phyloP scores from a whole-genome alignment of 2,113 vertebrate genomes.

The Neotragus pygmaeus region DNA sequence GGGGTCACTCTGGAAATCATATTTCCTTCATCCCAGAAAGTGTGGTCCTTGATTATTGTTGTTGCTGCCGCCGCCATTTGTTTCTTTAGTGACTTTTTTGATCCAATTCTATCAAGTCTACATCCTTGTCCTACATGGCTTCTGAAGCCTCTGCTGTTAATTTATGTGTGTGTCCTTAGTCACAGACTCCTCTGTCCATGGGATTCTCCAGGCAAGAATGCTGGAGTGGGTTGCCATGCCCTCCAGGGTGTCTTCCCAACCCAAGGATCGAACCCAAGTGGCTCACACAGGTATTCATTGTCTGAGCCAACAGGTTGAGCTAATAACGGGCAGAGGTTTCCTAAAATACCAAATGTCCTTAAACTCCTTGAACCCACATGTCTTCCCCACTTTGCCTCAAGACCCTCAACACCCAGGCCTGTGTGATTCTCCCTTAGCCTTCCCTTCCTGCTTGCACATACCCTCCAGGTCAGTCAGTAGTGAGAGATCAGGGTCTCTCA shows the following conservation, averaged over 20 bases:
- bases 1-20: not conserved
- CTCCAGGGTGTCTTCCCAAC: not conserved
- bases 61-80: not conserved
- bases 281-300: not conserved
- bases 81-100: not conserved
- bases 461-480: not conserved
- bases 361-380: not conserved
- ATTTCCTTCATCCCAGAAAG: not conserved
- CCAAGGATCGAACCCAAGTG: not conserved
- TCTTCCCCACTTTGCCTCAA: not conserved
- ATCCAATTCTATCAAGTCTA: not conserved
- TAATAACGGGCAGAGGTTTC: not conserved
- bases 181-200: not conserved
- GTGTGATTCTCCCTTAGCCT: not conserved
- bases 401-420: not conserved
- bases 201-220: not conserved
- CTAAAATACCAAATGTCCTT: not conserved
- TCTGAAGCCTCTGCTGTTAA: not conserved
- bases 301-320: not conserved
- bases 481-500: not conserved
- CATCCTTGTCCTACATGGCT: not conserved
- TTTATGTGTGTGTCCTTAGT: rapidly evolving
- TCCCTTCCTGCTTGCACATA: not conserved
- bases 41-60: no score
- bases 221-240: not conserved